Percentiles rank a stretch among this genome's conserved stretches.
phyloP scores from a whole-genome alignment of 1,140 invertebrate species.

The Brachionus asplanchnoidis region DNA sequence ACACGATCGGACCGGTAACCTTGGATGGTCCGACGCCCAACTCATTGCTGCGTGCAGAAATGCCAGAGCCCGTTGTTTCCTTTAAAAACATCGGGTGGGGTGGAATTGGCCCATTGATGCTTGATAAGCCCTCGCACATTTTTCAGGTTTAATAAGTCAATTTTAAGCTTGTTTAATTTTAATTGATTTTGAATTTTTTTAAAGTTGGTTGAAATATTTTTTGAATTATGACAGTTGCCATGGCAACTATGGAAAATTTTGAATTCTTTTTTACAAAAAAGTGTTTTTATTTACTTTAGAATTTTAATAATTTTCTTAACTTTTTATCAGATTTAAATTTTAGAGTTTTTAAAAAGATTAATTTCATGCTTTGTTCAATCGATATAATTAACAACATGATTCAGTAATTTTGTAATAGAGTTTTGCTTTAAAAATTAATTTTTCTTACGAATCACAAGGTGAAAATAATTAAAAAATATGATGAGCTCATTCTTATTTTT shows the following conservation, averaged over 20 bases:
- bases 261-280: too few relatives aligned
- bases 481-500: too few relatives aligned
- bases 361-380: too few relatives aligned
- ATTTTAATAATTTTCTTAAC: not conserved
- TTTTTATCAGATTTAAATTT: not conserved
- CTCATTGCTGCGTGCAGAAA: not conserved
- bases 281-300: too few relatives aligned
- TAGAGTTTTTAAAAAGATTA: too few relatives aligned
- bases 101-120: conserved; percentile 26
- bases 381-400: too few relatives aligned
- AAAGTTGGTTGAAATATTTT: not conserved
- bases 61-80: not conserved
- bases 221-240: not conserved
- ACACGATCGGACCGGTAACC: conserved; percentile 14
- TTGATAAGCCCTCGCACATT: conserved; percentile 32
- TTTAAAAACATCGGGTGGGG: conserved; percentile 32
- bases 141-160: not conserved
- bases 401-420: too few relatives aligned
- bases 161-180: not conserved
- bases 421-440: too few relatives aligned
- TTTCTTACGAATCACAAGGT: too few relatives aligned
- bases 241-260: not conserved
- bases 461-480: too few relatives aligned
- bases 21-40: conserved; percentile 18
- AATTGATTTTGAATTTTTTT: not conserved